phyloP scores from a whole-genome alignment of 2,113 vertebrate species.

The Scopus umbretta region DNA sequence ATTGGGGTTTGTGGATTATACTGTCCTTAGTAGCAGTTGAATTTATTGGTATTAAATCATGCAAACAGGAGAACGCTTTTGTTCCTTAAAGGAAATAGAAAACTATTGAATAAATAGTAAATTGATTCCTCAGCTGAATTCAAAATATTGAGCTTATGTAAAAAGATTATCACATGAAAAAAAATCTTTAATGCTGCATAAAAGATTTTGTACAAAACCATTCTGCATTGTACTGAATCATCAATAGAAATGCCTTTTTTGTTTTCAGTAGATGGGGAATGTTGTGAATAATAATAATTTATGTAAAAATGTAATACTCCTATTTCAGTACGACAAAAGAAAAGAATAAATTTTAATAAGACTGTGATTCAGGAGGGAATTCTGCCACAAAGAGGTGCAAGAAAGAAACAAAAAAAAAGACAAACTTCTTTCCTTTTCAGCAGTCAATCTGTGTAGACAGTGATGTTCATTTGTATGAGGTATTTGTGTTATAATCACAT shows the following conservation, averaged over 20 bases:
- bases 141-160: constrained; percentile 46
- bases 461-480: background rate
- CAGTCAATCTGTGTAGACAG: background rate
- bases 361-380: background rate
- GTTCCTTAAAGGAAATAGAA: constrained; percentile 28
- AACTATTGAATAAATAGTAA: constrained; percentile 15
- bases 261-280: background rate
- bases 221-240: background rate
- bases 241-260: background rate
- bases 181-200: background rate
- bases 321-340: background rate
- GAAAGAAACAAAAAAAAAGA: background rate
- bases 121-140: constrained; percentile 33
- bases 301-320: background rate
- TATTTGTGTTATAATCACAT: background rate
- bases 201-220: background rate
- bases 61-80: constrained; percentile 1
- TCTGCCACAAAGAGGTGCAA: background rate
- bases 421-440: background rate
- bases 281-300: constrained; percentile 9
- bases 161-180: constrained; percentile 22
- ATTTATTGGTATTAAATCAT: background rate
- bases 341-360: constrained; percentile 19
- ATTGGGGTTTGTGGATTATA: background rate
- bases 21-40: background rate